Evolutionary conservation across 2,888 invertebrate genomes (phyloP), one percentile per base, ranked within the genome.

Genomic region (Blera fallax): DNA sequence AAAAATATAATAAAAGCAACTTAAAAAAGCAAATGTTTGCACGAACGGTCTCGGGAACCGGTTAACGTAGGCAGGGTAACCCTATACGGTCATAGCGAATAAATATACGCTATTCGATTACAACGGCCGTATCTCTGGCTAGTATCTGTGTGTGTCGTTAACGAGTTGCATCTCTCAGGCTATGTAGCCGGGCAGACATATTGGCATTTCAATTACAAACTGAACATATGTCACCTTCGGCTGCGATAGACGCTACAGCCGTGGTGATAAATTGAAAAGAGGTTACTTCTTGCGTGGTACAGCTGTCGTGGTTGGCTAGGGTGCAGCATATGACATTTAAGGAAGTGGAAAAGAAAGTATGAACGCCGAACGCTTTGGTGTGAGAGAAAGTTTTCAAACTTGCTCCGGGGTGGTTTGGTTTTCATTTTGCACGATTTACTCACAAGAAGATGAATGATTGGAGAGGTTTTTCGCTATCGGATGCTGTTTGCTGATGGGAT

Each of bases 1-100:
- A 34, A 56, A 60, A 67, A 29, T 8, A 54, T 16, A 70, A n/a
- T 43, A 24, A 52, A 50, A 60, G 40, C 50, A 50, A 48, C 32
- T 24, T 40, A 64, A 72, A 56, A 27, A 32, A 74, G 74, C 50
- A 62, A 73, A 77, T 77, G 48, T 67, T 37, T 77, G 67, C 67
- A 60, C 60, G 77, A 69, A 69, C 69, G 32, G 27, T 69, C 48
- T 24, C n/a, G 40, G 14, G 69, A 67, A 69, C 77, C 77, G 77
- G 77, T 77, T 77, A 58, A 69, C 77, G 69, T 69, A 52, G 73
- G 67, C 77, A 77, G 67, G 77, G 77, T 77, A 77, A 69, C 77
- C 77, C 77, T 77, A 77, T 77, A 77, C 77, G 77, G 77, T 14
- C 58, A 77, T 77, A 18, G 50, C 60, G 69, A 77, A 77, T 50